Evolutionary conservation across 1,140 invertebrate genomes (phyloP), one percentile per base, ranked within the genome.

Genomic region (Caenorhabditis tropicalis): DNA sequence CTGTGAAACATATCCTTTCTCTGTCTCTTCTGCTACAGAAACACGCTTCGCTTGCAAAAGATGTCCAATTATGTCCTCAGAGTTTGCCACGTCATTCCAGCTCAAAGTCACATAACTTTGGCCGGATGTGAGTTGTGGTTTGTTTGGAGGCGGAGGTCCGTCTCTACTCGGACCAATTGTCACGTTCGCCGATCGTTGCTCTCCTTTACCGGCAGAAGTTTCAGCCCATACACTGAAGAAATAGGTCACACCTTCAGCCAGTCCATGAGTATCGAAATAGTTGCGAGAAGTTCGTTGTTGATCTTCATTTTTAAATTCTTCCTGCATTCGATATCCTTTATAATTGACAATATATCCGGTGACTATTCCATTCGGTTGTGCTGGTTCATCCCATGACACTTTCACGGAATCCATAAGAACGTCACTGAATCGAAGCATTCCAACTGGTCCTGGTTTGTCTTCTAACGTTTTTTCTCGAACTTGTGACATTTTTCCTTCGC

Each of bases 331-430:
- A 2, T 95, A 95, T 16, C 96, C 97, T 92, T 97, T 96, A 91
- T 98, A 99, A 7, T 95, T 95, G 19, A 99, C 95, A 51, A 96
- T 93, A 90, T 99, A 99, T 10, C 95, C 95, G 12, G 95, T 92
- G 88, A 99, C 95, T 87, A 95, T 94, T 0, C 97, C 97, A 92
- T 99, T 99, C 19, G 95, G 94, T 87, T 95, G 94, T 84, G 94
- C 94, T 0, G 97, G 97, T n/a, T 95, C 93, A 90, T 95, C 94
- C 97, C 97, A 99, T 12, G 94, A 93, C 0, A 99, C 95, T 74
- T 95, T 94, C 80, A 99, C 92, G 89, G 95, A 96, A 86, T 95
- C 96, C 95, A 98, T 96, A 0, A 96, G 97, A 74, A 98, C 97
- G 89, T 98, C 96, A 21, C 93, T 93, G 91, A 99, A 98, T 46